Evolutionary conservation across 2,113 vertebrate genomes (phyloP).

Genomic region (Corvus cornix): DNA sequence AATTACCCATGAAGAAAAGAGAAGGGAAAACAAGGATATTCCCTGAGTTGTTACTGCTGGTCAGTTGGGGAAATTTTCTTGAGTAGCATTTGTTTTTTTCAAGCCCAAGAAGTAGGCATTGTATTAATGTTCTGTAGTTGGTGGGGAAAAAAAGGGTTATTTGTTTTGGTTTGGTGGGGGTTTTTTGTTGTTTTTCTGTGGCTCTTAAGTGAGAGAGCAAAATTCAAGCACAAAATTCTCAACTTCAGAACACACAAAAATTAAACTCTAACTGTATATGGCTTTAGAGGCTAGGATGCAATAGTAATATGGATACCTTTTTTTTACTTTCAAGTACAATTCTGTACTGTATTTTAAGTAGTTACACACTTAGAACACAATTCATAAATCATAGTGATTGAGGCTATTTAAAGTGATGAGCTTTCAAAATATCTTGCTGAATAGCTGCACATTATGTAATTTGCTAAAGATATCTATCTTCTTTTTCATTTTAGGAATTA

Average conservation of each 20-base stretch:
- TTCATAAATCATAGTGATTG: not conserved
- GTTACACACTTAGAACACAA: not conserved
- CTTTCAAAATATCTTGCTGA: conserved; percentile 27
- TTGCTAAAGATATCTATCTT: conserved; percentile 17
- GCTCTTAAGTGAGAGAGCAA: not conserved
- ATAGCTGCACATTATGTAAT: conserved; percentile 26
- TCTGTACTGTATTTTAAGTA: not conserved
- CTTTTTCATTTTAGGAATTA: not conserved
- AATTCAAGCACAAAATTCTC: not conserved
- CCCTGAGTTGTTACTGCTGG: not conserved
- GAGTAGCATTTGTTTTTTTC: not conserved
- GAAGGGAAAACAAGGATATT: not conserved
- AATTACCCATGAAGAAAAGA: not conserved
- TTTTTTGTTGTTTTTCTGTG: not conserved
- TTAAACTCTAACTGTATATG: not conserved
- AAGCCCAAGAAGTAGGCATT: not conserved
- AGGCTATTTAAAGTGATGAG: not conserved
- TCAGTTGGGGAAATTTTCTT: not conserved
- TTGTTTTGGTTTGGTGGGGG: not conserved
- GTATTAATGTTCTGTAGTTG: not conserved
- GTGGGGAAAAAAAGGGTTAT: not conserved
- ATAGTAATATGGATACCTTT: not conserved
- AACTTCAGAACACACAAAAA: not conserved
- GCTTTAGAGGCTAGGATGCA: not conserved
- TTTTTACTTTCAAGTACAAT: not conserved